Base-by-base conservation (phyloP, 2,113 vertebrate genomes). In the Cebidichthys violaceus region DNA sequence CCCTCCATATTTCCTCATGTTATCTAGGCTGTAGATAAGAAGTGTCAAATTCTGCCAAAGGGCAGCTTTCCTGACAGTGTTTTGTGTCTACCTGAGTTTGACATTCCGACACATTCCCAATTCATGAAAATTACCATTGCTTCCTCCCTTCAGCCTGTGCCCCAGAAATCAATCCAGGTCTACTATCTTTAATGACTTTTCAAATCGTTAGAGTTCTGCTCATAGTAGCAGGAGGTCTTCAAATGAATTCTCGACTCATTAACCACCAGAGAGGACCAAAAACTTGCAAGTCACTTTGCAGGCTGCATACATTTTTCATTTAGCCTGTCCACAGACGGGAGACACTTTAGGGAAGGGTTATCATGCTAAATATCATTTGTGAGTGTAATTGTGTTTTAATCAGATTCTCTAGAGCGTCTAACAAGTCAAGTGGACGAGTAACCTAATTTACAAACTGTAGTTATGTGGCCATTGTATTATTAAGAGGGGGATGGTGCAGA, bases 201-300 rank as follows among this genome's bases (percentile, higher is more conserved):
- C 10, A 74, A 70, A 77, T n/a, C 22, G 52, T 45, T 29, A 60
- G 62, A 68, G 45, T 55, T 55, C 15, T 9, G 17, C 37, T 64
- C 13, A 41, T 15, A 50, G 24, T 41, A 39, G 61, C 60, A 50
- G 62, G 27, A 43, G 27, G 43, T 11, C 54, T 57, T 60, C 27
- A 69, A 27, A 62, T 18, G 61, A 84, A 59, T 61, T 50, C 64
- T 41, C 9, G 15, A 70, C 70, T 81, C 77, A 75, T 76, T 85
- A 76, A 76, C 50, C 52, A 62, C 31, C 59, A 24, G 29, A 45
- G 6, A 61, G 3, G 33, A 67, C 35, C 1, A 10, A 57, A 67
- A 75, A 75, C 29, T 0, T 35, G 13, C 1, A 6, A 70, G 31
- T 70, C 10, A 60, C 22, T 20, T 55, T 17, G 20, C 27, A 52